Evolutionary conservation across 1,140 invertebrate genomes (phyloP), one percentile per base, ranked within the genome.

Genomic region (Panonychus citri): DNA sequence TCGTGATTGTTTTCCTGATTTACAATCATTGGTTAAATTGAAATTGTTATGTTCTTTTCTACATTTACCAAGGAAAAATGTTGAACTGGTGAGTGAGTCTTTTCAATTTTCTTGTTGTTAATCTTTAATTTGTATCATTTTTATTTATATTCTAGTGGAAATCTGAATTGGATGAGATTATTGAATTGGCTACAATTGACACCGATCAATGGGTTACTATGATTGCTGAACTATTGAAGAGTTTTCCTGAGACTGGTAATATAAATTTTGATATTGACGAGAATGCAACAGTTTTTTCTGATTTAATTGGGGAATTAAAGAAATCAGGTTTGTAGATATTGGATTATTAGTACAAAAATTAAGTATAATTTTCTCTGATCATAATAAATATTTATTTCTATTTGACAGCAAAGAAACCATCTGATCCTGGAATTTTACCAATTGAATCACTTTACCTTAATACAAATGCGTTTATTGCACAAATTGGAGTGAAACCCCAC

Each of bases 11-110:
- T 96, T 96, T 76, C 82, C 86, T 56, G 87, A 94, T 66, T 74
- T 97, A 51, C 90, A 95, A 71, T 87, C 89, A 12, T 87, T 94
- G 78, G 90, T 96, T 56, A 97, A 97, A 76, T 75, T 96, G 30
- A 97, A 96, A 77, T 77, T 97, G 67, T 76, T 96, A 62, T 73
- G 96, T 63, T 91, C 89, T 63, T 94, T 96, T 74, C 85, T 96
- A 67, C 90, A 97, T 76, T 88, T 96, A 75, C 87, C 88, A 57
- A 80, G 86, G 69, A 80, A 90, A 73, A 91, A 91, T 77, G 80
- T 95, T 65, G 90, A 95, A 71, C 89, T 94, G 81, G 91, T 95
- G 10, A 17, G 24, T 51, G 7, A 13, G 27, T 12, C 21, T 51
- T 25, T 7, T 12, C 27, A 51, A 7, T 28, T 58, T 34, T 34